phyloP scores from a whole-genome alignment of 2,797 vertebrate species.

The Vespertilio murinus region DNA sequence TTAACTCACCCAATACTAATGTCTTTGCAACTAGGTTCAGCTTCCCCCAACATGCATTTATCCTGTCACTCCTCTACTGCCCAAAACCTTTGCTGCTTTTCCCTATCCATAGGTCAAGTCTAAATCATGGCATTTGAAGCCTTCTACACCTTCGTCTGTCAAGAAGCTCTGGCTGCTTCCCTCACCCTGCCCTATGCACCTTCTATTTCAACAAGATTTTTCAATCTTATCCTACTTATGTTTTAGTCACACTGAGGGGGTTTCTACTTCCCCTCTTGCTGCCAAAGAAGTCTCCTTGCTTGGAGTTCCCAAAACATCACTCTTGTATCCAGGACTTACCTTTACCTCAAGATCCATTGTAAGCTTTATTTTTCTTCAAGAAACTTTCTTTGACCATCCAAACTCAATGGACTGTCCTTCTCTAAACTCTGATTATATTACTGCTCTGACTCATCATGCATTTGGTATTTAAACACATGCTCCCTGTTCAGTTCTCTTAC shows the following conservation, averaged over 20 bases:
- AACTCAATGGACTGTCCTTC: background rate
- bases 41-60: background rate
- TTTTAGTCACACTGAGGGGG: background rate
- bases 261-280: background rate
- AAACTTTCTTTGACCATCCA: background rate
- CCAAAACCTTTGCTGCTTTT: conserved; percentile 3
- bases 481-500: background rate
- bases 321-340: background rate
- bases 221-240: background rate
- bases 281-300: background rate
- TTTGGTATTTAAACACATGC: background rate
- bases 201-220: background rate
- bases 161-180: background rate
- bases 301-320: background rate
- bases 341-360: background rate
- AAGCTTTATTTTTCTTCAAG: conserved; percentile 16
- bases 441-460: background rate
- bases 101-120: background rate
- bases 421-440: background rate
- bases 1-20: background rate
- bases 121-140: background rate
- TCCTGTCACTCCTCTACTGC: background rate
- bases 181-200: background rate
- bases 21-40: background rate
- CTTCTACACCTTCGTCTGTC: background rate